Evolutionary conservation across 1,140 invertebrate genomes (phyloP), one percentile per base, ranked within the genome.

Genomic region (Aphidius gifuensis): DNA sequence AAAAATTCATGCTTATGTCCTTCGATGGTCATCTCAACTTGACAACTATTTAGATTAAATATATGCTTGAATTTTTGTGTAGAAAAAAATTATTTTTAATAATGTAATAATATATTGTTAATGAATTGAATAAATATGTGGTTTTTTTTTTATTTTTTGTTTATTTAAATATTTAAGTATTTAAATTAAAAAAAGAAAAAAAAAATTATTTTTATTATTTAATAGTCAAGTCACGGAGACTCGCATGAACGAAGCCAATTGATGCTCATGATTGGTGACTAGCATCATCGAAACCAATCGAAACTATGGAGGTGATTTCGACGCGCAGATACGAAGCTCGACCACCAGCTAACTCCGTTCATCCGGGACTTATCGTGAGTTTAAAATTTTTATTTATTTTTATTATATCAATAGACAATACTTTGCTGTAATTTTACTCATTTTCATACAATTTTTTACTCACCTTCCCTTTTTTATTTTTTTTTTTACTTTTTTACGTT

Each of bases 271-370:
- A 62, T n/a, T 59, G 39, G 44, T 16, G 38, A 45, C 50, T 60
- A 59, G 60, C 55, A 72, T 72, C 69, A 70, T 65, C 60, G 38
- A 69, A 74, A 68, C 23, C 65, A 79, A 70, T 65, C 60, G 38
- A 69, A 74, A 68, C 23, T 66, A 79, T 79, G 77, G 77, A 79
- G 70, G 76, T 79, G 71, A 77, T 79, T 68, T 79, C 77, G 64
- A 77, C 76, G 70, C 75, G 75, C 40, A 73, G 75, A 71, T 79
- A 79, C 68, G 77, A 79, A 67, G 77, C 71, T 62, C 71, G 73
- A 67, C 74, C 75, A 63, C 71, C 75, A 43, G 61, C 69, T 16
- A 62, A 9, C 44, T 16, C 40, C 42, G 64, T 66, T 58, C 68
- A 66, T 68, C 69, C 73, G 39, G 69, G 69, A 46, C 74, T 77